Base-by-base conservation (phyloP, 2,888 invertebrate genomes). In the Clistopyga incitator region DNA sequence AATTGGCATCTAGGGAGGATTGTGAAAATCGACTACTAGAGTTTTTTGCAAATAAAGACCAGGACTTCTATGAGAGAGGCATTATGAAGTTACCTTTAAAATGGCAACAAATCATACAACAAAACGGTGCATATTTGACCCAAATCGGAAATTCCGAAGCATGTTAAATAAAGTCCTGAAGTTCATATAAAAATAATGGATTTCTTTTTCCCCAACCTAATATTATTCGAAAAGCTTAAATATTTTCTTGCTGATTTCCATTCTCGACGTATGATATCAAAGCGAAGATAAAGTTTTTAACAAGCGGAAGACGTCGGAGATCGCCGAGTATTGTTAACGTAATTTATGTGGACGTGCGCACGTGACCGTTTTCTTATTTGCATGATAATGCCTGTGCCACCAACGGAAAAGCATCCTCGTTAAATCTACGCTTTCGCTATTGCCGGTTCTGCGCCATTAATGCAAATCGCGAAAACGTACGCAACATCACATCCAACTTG, bases 351-450 rank as follows among this genome's bases (percentile, higher is more conserved):
- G 56, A n/a, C 25, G 42, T 52, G 52, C 13, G 25, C 38, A 4
- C 45, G n/a, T 25, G 54, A 38, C 23, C 56, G 42, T 59, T 56
- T 72, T 45, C 56, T 38, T 25, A 45, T 72, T 72, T 72, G 45
- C 56, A 59, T 59, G 71, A 56, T 45, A 71, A 71, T 56, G 56
- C 56, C n/a, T 20, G n/a, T 11, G n/a, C n/a, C n/a, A 50, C 29
- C 23, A 45, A 15, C 8, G 10, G 29, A 13, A 13, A n/a, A 29
- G 23, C 70, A 20, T 23, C 71, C 54, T 25, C 45, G 71, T 42
- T 20, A 20, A 54, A 25, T 59, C 10, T 59, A n/a, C 25, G 56
- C 56, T 45, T 42, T 72, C 42, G 10, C 11, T 72, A 11, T 72
- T 13, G 25, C 38, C 23, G 29, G 23, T 59, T 71, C 23, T 18